Base-by-base conservation (phyloP, 2,113 vertebrate genomes). In the Syrmaticus mikado region DNA sequence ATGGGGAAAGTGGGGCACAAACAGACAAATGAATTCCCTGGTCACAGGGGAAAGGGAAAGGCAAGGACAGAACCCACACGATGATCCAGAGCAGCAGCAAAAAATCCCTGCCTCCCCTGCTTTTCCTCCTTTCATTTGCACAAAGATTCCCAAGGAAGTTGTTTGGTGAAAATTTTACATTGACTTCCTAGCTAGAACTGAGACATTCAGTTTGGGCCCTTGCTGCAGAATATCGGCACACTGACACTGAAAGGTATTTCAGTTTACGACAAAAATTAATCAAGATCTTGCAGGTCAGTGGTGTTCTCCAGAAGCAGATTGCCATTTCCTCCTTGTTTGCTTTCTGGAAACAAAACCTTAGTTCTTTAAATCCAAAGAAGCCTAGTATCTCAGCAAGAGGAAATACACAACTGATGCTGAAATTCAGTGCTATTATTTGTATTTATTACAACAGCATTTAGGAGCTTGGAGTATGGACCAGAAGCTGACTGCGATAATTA, bases 81-180 rank as follows among this genome's bases (percentile, higher is more conserved):
- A 82, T 73, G 5, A 53, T 53, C 52, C 64, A 74, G n/a, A 82
- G 45, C 62, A 57, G 12, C 9, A 21, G 40, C 36, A 73, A 87
- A 82, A 85, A 30, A 22, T 21, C 1, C 0, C 3, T 0, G 13
- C 58, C 53, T 52, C 16, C 46, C 11, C 48, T 34, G 27, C 62
- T 87, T 60, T 25, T 11, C 32, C 15, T 68, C 50, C 46, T 75
- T 60, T 78, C 15, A 52, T 57, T 90, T 65, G 65, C 28, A 50
- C 7, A 57, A 58, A 90, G 77, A 61, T 71, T 88, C 46, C 43
- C 70, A 61, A 74, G 64, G 43, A 87, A 87, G 25, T 20, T 91
- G 60, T 85, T 87, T 43, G 67, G 19, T 66, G 41, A 52, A 76
- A 28, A 25, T 72, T 91, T 82, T 68, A 76, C 53, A 58, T 84